A percentile compares a stretch with the other conserved stretches of the same genome.
Conservation (phyloP, 1,140 invertebrate species). For the Gonatopus flavifemur region DNA sequence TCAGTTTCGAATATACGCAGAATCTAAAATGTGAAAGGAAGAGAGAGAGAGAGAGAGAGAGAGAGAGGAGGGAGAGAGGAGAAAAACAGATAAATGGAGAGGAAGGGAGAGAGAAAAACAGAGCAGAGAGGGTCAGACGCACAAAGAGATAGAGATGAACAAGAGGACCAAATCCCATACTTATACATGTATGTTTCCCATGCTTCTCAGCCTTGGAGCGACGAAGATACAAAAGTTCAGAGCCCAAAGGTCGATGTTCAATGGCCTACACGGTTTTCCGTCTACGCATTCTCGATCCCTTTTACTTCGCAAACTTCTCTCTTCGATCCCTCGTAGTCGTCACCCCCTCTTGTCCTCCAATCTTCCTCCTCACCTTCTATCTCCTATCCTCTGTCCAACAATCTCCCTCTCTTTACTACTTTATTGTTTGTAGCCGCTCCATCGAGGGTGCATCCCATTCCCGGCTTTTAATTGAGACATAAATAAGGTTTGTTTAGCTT, state of each 20-base stretch:
- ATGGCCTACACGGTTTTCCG: conserved; percentile 51
- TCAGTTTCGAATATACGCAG: conserved; percentile 53
- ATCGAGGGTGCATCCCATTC: conserved; percentile 60
- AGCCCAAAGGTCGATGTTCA: conserved; percentile 58
- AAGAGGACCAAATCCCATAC: no score
- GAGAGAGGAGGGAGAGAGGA: conserved; percentile 2
- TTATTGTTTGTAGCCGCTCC: conserved; percentile 58
- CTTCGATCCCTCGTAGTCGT: conserved; percentile 17
- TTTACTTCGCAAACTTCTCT: conserved; percentile 26
- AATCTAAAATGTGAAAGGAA: conserved; percentile 23
- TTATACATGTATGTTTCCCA: no score
- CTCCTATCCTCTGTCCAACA: conserved; percentile 5
- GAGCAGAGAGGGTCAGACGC: neutral
- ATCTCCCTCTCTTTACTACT: conserved; percentile 49
- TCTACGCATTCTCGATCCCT: conserved; percentile 44
- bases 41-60: conserved; percentile 10
- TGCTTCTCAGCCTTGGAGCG: no score
- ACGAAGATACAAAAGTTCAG: no score
- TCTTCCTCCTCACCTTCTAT: conserved; percentile 13
- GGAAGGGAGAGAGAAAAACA: conserved; percentile 22
- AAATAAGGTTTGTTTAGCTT: conserved; percentile 62
- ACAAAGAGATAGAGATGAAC: conserved; percentile 23
- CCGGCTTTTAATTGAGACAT: conserved; percentile 61
- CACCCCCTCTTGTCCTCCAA: conserved; percentile 24
- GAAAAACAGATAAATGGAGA: conserved; percentile 11